phyloP scores from a whole-genome alignment of 2,888 invertebrate species.

The Podabrus alpinus region DNA sequence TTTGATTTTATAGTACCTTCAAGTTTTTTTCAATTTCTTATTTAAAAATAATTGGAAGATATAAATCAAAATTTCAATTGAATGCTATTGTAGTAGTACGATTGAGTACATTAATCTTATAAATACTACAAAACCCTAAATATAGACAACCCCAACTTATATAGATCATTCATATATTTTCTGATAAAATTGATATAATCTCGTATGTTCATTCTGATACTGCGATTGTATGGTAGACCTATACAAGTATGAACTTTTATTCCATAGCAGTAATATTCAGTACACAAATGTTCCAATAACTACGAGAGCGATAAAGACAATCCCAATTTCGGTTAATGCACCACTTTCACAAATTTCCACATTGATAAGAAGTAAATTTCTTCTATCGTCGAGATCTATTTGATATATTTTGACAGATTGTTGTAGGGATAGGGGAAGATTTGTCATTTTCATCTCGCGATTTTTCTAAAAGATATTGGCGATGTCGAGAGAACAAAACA shows the following conservation, averaged over 20 bases:
- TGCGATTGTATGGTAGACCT: conserved; percentile 20
- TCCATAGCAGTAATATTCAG: conserved; percentile 7
- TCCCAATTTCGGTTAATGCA: conserved; percentile 39
- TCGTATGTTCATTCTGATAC: conserved; percentile 3
- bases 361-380: conserved; percentile 40
- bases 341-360: conserved; percentile 36
- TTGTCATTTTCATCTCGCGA: conserved; percentile 12
- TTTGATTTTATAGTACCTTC: background rate
- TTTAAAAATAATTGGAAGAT: background rate
- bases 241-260: conserved; percentile 1
- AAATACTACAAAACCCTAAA: conserved; percentile 15
- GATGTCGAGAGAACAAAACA: background rate
- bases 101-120: background rate
- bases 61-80: background rate
- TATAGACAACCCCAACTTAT: conserved; percentile 13
- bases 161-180: conserved; percentile 19
- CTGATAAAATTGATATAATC: conserved; percentile 18
- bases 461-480: conserved; percentile 1
- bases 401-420: conserved; percentile 35
- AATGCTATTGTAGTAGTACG: background rate
- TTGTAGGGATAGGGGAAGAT: conserved; percentile 11
- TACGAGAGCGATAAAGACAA: conserved; percentile 35
- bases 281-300: conserved; percentile 20
- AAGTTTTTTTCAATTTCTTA: background rate
- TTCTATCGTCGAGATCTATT: conserved; percentile 25